Evolutionary conservation across 2,888 invertebrate species (phyloP).

Genomic region (Tipula helvola): DNA sequence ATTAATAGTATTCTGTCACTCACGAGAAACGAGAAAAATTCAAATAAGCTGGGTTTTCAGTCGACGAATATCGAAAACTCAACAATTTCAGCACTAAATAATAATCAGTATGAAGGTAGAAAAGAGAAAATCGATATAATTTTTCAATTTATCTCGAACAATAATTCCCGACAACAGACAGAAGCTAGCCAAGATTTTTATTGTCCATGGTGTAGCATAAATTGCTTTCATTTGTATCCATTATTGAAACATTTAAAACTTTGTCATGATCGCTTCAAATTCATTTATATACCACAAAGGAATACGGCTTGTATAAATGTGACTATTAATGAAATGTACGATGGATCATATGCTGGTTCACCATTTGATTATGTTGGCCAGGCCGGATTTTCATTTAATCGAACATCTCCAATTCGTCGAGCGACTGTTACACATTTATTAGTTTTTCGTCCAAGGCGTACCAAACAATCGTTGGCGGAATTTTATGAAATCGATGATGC

Average conservation of each 20-base stretch:
- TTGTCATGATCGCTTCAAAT: constrained; percentile 78
- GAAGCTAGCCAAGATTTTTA: constrained; percentile 78
- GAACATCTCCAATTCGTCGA: neutral
- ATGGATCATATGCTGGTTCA: constrained; percentile 67
- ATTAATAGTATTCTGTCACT: neutral
- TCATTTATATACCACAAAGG: constrained; percentile 58
- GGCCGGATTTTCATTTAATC: neutral
- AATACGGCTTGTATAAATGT: constrained; percentile 61
- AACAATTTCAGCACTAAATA: neutral
- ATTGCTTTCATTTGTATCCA: constrained; percentile 69
- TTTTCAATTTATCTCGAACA: constrained; percentile 84
- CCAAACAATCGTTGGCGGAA: constrained; percentile 51
- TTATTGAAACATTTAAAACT: constrained; percentile 77
- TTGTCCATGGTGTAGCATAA: constrained; percentile 85
- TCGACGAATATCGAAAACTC: neutral
- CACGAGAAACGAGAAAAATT: neutral
- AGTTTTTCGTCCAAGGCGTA: constrained; percentile 38
- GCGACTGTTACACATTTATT: constrained; percentile 27
- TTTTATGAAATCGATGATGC: constrained; percentile 68
- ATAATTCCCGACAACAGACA: constrained; percentile 79
- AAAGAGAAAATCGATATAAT: neutral
- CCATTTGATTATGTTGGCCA: neutral
- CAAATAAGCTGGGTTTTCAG: neutral
- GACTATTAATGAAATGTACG: constrained; percentile 77
- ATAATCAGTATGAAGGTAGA: neutral